Conservation (phyloP, 1,140 invertebrate genomes). For the Mylabris phalerata region DNA sequence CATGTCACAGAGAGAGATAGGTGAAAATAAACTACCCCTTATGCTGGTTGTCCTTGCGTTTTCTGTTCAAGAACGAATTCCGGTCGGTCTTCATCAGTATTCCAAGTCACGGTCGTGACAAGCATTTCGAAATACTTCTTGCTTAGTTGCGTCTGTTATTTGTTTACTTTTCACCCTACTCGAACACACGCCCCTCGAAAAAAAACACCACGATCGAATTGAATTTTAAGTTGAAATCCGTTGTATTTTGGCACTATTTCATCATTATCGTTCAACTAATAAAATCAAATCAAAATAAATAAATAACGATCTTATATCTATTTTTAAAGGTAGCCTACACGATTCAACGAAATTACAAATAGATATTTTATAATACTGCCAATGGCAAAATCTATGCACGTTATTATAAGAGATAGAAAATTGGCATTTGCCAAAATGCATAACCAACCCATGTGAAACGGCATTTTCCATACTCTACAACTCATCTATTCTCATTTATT, state of each 20-base stretch:
- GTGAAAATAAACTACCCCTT: too few species aligned
- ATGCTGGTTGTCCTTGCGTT: too few species aligned
- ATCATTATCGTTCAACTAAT: too few species aligned
- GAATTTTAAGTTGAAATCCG: too few species aligned
- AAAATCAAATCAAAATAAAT: too few species aligned
- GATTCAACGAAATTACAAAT: slow-evolving; percentile 3
- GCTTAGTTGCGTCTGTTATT: slow-evolving; percentile 16
- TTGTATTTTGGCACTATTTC: too few species aligned
- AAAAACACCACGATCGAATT: too few species aligned
- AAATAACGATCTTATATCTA: not conserved
- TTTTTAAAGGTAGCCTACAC: slow-evolving; percentile 4
- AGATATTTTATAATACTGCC: slow-evolving; percentile 3
- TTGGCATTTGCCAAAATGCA: slow-evolving; percentile 20
- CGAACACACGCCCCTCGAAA: too few species aligned
- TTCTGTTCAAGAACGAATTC: not conserved
- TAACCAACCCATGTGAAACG: slow-evolving; percentile 22
- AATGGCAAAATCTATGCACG: not conserved
- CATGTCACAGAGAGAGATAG: too few species aligned
- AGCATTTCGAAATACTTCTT: slow-evolving; percentile 10
- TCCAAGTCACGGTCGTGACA: slow-evolving; percentile 1
- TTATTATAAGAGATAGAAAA: too few species aligned
- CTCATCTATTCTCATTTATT: too few species aligned
- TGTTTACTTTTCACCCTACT: slow-evolving; percentile 4
- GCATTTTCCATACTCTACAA: slow-evolving; percentile 13
- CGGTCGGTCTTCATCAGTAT: slow-evolving; percentile 8